A percentile compares a stretch with the other conserved stretches of the same genome.
These are phyloP conservation scores for Agapostemon virescens DNA, from an alignment of 2,888 invertebrate genomes.

Conservation along the genomic window DNA sequence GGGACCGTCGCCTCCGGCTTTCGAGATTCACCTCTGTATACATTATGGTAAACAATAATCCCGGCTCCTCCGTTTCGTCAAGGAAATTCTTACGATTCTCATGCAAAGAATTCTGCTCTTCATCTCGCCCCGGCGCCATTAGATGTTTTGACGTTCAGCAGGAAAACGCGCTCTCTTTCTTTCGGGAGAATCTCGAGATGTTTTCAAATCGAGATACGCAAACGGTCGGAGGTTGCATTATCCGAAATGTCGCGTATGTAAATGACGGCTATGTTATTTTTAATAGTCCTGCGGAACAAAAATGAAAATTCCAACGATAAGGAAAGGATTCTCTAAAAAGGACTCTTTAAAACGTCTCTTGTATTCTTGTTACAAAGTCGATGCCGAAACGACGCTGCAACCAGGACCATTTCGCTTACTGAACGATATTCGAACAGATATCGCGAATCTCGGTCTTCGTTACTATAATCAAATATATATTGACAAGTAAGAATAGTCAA, in stretches of 20 bases:
- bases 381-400: too few relatives aligned
- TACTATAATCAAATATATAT: too few relatives aligned
- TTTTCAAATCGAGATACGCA: background rate
- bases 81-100: constrained; percentile 4
- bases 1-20: constrained; percentile 31
- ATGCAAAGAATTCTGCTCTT: background rate
- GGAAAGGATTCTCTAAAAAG: too few relatives aligned
- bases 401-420: too few relatives aligned
- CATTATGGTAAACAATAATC: constrained; percentile 5
- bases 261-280: background rate
- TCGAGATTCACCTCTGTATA: constrained; percentile 9
- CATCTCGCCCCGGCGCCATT: background rate
- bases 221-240: background rate
- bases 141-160: background rate
- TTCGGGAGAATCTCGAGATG: background rate
- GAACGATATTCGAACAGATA: too few relatives aligned
- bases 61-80: constrained; percentile 24
- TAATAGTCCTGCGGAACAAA: background rate
- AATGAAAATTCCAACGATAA: background rate
- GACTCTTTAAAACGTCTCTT: too few relatives aligned
- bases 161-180: background rate
- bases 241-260: background rate
- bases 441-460: too few relatives aligned
- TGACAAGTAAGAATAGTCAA: too few relatives aligned
- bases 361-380: too few relatives aligned